Evolutionary conservation across 2,113 vertebrate genomes (phyloP).

Genomic region (Pomatorhinus ruficollis): DNA sequence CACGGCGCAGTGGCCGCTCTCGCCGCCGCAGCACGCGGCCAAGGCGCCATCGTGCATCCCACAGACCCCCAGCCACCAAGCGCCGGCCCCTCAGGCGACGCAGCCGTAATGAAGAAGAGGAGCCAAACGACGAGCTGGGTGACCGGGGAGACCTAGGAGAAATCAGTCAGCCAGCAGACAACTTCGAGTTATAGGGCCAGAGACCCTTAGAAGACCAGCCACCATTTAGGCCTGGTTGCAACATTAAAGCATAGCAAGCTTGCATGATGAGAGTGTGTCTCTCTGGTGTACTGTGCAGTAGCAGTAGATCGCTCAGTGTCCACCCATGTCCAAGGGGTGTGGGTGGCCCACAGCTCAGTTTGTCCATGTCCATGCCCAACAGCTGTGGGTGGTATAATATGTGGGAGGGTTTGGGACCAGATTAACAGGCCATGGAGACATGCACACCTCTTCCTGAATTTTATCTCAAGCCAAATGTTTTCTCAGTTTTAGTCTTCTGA

Average conservation of each 20-base stretch:
- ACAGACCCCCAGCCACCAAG: not conserved
- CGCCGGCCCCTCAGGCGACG: not conserved
- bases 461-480: not conserved
- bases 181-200: not conserved
- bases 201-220: not conserved
- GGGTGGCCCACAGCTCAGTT: not conserved
- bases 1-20: not conserved
- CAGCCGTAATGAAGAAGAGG: fast-evolving
- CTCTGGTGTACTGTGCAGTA: not conserved
- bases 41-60: not conserved
- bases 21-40: not conserved
- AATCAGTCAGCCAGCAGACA: fast-evolving
- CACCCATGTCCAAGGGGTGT: fast-evolving
- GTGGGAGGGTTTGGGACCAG: not conserved
- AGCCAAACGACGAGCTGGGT: not conserved
- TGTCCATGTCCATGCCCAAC: too few species aligned
- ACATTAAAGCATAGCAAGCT: not conserved
- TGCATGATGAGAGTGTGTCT: not conserved
- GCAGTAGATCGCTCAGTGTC: fast-evolving
- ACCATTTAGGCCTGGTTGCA: fast-evolving
- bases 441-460: not conserved
- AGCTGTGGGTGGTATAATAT: not conserved
- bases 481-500: not conserved
- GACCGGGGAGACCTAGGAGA: not conserved
- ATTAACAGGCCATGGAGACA: not conserved